These are phyloP conservation scores for Chrysochloris asiatica DNA, from an alignment of 2,113 vertebrate genomes.

Conservation along the genomic window DNA sequence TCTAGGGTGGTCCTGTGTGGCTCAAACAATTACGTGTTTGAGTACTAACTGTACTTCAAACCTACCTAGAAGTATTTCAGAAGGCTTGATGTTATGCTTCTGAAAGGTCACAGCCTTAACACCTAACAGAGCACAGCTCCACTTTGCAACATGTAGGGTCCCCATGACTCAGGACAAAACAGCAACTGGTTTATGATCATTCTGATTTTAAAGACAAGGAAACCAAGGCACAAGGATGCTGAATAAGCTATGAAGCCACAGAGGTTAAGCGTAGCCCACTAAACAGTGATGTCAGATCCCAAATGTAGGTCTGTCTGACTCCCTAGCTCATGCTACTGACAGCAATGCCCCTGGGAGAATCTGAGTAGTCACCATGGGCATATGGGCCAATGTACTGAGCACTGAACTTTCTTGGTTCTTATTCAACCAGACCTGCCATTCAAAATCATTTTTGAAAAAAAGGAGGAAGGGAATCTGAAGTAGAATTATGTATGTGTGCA, in stretches of 20 bases:
- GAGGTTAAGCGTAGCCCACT: background rate
- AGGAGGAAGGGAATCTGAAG: background rate
- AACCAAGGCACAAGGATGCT: background rate
- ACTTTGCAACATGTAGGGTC: background rate
- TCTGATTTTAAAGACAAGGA: background rate
- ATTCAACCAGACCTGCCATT: background rate
- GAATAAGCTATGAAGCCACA: background rate
- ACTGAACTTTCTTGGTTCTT: slow-evolving; percentile 30
- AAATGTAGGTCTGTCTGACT: background rate
- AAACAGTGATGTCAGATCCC: background rate
- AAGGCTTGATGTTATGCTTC: background rate
- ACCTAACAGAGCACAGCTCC: background rate
- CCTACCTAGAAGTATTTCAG: background rate
- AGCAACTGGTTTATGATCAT: background rate
- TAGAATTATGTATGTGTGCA: background rate
- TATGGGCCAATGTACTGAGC: background rate
- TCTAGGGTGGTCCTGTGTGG: background rate
- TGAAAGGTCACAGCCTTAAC: background rate
- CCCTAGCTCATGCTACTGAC: background rate
- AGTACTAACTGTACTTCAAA: background rate
- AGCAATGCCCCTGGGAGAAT: background rate
- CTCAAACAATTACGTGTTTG: background rate
- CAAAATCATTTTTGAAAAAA: slow-evolving; percentile 9
- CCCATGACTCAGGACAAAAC: background rate
- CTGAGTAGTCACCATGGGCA: background rate